These are phyloP conservation scores for Lithobates sylvaticus DNA, from an alignment of 2,797 vertebrate species.

Conservation along the genomic window DNA sequence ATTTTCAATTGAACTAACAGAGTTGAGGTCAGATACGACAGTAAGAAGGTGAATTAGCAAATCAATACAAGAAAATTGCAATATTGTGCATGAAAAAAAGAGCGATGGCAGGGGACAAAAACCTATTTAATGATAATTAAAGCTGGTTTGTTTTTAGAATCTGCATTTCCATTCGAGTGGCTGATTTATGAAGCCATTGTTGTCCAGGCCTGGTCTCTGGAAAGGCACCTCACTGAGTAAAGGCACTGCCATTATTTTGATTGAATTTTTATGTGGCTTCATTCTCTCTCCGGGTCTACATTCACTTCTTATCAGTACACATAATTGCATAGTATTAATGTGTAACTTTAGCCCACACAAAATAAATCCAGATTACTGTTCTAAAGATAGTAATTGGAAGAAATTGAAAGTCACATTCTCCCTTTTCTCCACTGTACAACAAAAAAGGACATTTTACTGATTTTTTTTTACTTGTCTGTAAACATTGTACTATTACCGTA, in stretches of 20 bases:
- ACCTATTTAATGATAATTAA: constrained; percentile 32
- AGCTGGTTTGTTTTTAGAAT: constrained; percentile 40
- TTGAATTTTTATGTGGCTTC: constrained; percentile 43
- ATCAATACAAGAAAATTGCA: constrained; percentile 30
- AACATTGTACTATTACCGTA: neutral
- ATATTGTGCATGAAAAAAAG: constrained; percentile 40
- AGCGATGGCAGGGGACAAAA: constrained; percentile 19
- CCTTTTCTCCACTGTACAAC: neutral
- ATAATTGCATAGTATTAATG: constrained; percentile 46
- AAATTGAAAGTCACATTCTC: constrained; percentile 9
- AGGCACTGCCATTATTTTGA: constrained; percentile 33
- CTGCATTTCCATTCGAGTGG: constrained; percentile 36
- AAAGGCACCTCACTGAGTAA: constrained; percentile 41
- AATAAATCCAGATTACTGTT: constrained; percentile 38
- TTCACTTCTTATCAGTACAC: constrained; percentile 44
- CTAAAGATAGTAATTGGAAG: constrained; percentile 10
- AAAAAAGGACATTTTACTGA: neutral
- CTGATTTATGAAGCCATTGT: constrained; percentile 36
- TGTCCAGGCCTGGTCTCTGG: constrained; percentile 18
- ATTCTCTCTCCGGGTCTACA: constrained; percentile 25
- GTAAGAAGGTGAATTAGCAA: constrained; percentile 37
- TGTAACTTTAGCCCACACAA: constrained; percentile 20
- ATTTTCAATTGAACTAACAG: neutral
- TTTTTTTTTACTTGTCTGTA: neutral
- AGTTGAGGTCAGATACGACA: neutral